Evolutionary conservation across 2,113 vertebrate genomes (phyloP).

Genomic region (Cinclus cinclus): DNA sequence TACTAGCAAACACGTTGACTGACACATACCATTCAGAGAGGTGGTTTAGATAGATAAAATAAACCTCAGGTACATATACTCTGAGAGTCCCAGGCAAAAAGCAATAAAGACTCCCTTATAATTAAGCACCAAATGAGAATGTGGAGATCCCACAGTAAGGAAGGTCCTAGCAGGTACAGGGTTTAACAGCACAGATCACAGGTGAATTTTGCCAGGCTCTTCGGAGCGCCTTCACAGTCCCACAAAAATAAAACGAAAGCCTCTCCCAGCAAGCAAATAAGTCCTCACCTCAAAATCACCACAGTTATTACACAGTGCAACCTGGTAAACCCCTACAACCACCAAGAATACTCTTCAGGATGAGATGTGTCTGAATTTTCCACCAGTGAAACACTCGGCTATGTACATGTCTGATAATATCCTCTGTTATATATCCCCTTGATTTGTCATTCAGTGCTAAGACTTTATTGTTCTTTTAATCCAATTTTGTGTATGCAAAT

Average conservation of each 20-base stretch:
- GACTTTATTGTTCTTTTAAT: not conserved
- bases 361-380: not conserved
- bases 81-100: not conserved
- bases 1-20: not conserved
- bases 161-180: not conserved
- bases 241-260: not conserved
- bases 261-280: not conserved
- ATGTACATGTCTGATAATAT: not conserved
- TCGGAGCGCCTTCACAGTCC: not conserved
- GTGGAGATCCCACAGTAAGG: not conserved
- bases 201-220: not conserved
- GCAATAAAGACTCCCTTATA: not conserved
- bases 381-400: not conserved
- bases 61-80: not conserved
- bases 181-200: not conserved
- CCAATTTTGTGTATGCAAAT: not conserved
- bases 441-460: conserved; percentile 7
- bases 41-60: not conserved
- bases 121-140: not conserved
- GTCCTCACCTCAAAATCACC: not conserved
- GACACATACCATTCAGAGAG: not conserved
- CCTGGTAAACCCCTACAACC: not conserved
- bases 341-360: not conserved
- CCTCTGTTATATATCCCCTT: not conserved
- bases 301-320: not conserved